phyloP scores from a whole-genome alignment of 2,888 invertebrate genomes.

The Keiferia lycopersicella region DNA sequence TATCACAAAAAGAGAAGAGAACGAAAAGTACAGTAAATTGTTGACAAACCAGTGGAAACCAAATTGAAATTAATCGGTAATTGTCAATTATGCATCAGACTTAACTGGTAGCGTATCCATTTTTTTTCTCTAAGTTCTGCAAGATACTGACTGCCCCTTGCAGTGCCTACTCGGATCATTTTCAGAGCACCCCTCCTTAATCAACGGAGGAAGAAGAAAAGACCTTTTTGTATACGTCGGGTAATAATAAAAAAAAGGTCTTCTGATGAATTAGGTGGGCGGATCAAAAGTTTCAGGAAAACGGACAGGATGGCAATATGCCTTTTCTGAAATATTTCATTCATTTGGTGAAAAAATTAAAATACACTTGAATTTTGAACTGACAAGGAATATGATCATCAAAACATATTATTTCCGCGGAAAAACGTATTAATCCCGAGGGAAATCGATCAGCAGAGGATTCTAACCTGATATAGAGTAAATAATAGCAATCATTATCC shows the following conservation, averaged over 20 bases:
- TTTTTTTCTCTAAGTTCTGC: not conserved
- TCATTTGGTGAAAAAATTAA: not conserved
- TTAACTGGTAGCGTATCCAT: not conserved
- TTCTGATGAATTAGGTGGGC: conserved; percentile 52
- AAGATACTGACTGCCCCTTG: conserved; percentile 45
- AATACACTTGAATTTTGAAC: no score
- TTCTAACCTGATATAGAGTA: not conserved
- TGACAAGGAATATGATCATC: no score
- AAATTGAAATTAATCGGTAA: no score
- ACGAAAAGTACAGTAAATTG: no score
- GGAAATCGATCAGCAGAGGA: no score
- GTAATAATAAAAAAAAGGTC: conserved; percentile 56
- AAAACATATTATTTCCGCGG: no score
- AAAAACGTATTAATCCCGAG: no score
- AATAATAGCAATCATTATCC: not conserved
- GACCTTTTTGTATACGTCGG: conserved; percentile 62
- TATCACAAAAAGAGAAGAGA: no score
- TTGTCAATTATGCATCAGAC: no score
- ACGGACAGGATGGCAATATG: not conserved
- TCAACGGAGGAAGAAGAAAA: conserved; percentile 59
- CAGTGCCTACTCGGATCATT: conserved; percentile 59
- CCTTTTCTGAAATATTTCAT: not conserved
- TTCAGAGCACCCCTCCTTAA: conserved; percentile 61
- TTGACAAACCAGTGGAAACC: no score
- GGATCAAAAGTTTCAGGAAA: conserved; percentile 44